Evolutionary conservation across 2,888 invertebrate species (phyloP).

Genomic region (Mythimna albipuncta): DNA sequence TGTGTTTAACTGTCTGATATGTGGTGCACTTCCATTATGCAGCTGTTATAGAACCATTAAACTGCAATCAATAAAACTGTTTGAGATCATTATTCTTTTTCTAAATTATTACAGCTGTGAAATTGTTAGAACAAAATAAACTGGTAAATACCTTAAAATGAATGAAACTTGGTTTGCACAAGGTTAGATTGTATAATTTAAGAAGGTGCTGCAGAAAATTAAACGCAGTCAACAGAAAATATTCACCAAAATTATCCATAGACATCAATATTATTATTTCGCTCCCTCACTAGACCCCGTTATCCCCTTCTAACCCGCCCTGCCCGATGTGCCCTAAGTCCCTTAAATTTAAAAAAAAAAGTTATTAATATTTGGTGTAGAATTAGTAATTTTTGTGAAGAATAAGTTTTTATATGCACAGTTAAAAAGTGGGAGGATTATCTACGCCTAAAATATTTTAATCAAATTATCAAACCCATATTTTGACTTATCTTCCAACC

Average conservation of each 20-base stretch:
- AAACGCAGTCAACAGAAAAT: background rate
- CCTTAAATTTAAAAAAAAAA: no score
- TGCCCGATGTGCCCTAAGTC: no score
- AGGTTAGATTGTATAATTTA: background rate
- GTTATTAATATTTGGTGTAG: no score
- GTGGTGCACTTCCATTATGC: conserved; percentile 41
- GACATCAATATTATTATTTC: no score
- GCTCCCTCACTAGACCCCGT: no score
- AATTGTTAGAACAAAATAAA: background rate
- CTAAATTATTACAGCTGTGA: conserved; percentile 1
- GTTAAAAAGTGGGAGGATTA: background rate
- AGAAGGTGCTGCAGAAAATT: background rate
- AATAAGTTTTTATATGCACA: no score
- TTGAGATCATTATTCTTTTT: conserved; percentile 20
- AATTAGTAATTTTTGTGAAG: no score
- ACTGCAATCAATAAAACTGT: conserved; percentile 50
- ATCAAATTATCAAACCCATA: conserved; percentile 4
- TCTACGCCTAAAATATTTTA: background rate
- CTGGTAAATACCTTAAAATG: background rate
- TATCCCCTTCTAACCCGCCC: no score
- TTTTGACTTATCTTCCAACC: conserved; percentile 5
- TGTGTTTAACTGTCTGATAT: conserved; percentile 64
- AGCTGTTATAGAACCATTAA: conserved; percentile 40
- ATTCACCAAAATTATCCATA: no score
- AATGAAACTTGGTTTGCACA: background rate